Evolutionary conservation across 2,113 vertebrate genomes (phyloP), one percentile per base, ranked within the genome.

Genomic region (Brachionichthys hirsutus): DNA sequence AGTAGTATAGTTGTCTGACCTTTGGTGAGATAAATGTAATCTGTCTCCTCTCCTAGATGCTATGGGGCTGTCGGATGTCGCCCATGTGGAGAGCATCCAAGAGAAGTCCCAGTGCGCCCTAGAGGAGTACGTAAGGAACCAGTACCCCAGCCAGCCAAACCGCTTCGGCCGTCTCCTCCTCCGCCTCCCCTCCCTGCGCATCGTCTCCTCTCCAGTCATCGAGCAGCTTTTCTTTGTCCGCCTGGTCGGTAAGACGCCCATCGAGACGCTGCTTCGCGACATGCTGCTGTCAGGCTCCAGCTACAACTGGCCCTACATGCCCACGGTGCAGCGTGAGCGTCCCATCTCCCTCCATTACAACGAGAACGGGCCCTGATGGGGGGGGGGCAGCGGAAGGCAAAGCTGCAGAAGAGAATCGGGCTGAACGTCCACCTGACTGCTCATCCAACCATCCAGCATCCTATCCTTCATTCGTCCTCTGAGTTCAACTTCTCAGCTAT

Each of bases 191-290:
- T 94, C 93, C 0, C 88, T 95, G 40, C 93, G 94, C 63, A 92
- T 93, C 24, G 92, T 94, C 65, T 93, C 93, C 0, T 94, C 93
- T 0, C 92, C 93, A 0, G 93, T 93, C 78, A 94, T 95, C 36
- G 93, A 95, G 82, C 93, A 94, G 84, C 91, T 95, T 60, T 95
- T 95, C 77, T 95, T 95, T 16, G 93, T 94, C 47, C 92, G 93
- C 4, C 83, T 94, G 61, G 94, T 95, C 0, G 94, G 94, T 38
- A 94, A 95, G 86, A 95, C 94, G 0, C 94, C 94, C 69, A 95
- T 95, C 56, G 94, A 95, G 87, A 94, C 93, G 13, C 88, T 95
- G 46, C 92, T 95, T 2, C 89, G 93, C 0, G 94, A 95, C 87
- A 94, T 95, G 93, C 89, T 95, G 47, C 89, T 95, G 0, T 93